Evolutionary conservation across 23 tunicate genomes (phyloP).

Genomic region (Styela clava): DNA sequence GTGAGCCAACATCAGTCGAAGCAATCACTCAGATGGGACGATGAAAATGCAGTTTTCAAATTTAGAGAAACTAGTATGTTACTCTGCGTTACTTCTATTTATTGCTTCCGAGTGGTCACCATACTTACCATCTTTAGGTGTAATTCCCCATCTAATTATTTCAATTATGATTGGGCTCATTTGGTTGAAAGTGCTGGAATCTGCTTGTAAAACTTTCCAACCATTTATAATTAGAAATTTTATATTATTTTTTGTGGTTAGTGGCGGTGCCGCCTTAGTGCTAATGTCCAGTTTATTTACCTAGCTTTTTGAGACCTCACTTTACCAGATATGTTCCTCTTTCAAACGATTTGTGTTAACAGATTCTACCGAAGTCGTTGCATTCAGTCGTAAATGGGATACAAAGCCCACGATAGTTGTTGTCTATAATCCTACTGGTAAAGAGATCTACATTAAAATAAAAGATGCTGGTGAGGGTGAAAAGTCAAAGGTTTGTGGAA

Average conservation of each 20-base stretch:
- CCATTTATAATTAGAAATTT: too few species aligned
- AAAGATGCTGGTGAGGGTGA: neutral
- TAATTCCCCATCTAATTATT: too few species aligned
- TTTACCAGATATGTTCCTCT: too few species aligned
- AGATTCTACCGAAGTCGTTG: conserved; percentile 46
- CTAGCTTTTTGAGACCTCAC: too few species aligned
- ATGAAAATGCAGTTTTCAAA: conserved; percentile 38
- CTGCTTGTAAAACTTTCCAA: too few species aligned
- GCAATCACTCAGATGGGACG: conserved; percentile 57
- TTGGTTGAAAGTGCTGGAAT: too few species aligned
- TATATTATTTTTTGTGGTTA: too few species aligned
- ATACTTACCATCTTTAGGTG: too few species aligned
- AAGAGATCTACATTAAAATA: neutral
- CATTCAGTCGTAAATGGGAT: conserved; percentile 64
- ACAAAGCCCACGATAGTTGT: conserved; percentile 47
- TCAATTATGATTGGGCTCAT: too few species aligned
- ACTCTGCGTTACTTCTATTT: neutral
- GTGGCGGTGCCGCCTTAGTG: too few species aligned
- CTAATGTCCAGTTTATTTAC: too few species aligned
- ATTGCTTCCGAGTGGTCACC: too few species aligned
- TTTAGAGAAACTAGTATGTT: conserved; percentile 46
- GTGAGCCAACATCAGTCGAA: conserved; percentile 47
- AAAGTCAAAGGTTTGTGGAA: neutral
- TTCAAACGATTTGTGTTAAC: neutral
- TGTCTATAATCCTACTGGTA: conserved; percentile 47